Conservation (phyloP, 2,888 invertebrate genomes). For the Heliconius ethilla region DNA sequence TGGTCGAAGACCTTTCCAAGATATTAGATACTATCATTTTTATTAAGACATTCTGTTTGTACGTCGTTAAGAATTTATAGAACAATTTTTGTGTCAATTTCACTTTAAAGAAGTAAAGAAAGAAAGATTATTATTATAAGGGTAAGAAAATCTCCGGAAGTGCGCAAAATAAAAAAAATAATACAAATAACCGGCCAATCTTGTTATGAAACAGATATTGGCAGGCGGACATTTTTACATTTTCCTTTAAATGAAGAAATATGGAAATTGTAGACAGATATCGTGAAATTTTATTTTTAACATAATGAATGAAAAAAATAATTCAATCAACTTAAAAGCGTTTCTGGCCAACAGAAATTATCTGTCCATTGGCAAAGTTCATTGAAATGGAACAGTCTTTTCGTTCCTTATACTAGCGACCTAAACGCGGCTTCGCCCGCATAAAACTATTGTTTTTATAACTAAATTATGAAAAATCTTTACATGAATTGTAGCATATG, state of each 20-base stretch:
- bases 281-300: conserved; percentile 1
- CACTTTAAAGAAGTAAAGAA: too few relatives aligned
- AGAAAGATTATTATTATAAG: neutral
- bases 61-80: too few relatives aligned
- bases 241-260: conserved; percentile 1
- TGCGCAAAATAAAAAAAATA: neutral
- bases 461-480: too few relatives aligned
- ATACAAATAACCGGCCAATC: neutral
- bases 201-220: neutral
- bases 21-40: too few relatives aligned
- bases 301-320: neutral
- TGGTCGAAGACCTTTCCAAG: too few relatives aligned
- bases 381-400: neutral
- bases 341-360: conserved; percentile 16
- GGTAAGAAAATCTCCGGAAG: neutral
- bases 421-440: too few relatives aligned
- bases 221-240: neutral
- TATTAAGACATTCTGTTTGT: too few relatives aligned
- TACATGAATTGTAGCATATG: too few relatives aligned
- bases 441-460: too few relatives aligned
- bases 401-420: neutral
- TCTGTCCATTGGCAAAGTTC: neutral
- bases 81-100: too few relatives aligned
- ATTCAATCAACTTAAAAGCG: neutral
- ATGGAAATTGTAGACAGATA: conserved; percentile 10